phyloP scores from a whole-genome alignment of 2,888 invertebrate species.

The Drosophila testacea region DNA sequence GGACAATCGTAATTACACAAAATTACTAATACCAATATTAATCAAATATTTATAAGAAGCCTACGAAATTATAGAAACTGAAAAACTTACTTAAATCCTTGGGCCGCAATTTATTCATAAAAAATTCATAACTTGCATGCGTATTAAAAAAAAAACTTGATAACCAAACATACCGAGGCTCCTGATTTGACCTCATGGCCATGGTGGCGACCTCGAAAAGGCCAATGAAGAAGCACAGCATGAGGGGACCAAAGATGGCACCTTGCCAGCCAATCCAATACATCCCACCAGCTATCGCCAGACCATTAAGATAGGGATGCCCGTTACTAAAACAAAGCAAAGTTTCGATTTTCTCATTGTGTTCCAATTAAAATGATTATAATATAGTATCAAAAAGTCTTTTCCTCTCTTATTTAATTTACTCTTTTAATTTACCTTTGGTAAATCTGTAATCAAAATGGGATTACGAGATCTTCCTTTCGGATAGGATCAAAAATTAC shows the following conservation, averaged over 20 bases:
- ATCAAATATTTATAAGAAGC: background rate
- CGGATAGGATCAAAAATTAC: too few relatives aligned
- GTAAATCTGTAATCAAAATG: too few relatives aligned
- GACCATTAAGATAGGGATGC: slow-evolving; percentile 98
- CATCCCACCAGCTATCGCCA: slow-evolving; percentile 99
- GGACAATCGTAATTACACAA: background rate
- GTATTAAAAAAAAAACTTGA: slow-evolving; percentile 25
- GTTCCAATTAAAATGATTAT: background rate
- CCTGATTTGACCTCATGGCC: slow-evolving; percentile 86
- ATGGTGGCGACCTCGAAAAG: slow-evolving; percentile 93
- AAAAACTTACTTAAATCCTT: slow-evolving; percentile 62
- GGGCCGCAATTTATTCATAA: slow-evolving; percentile 46
- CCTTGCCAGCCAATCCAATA: slow-evolving; percentile 99
- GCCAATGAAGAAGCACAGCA: slow-evolving; percentile 97
- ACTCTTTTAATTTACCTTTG: too few relatives aligned
- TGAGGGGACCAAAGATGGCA: slow-evolving; percentile 97
- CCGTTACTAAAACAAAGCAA: slow-evolving; percentile 89
- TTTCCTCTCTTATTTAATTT: too few relatives aligned
- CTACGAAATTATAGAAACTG: slow-evolving; percentile 6
- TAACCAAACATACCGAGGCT: slow-evolving; percentile 76
- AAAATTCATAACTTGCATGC: slow-evolving; percentile 58
- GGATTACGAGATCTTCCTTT: too few relatives aligned
- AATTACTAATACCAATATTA: background rate
- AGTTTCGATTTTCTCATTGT: background rate
- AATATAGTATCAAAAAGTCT: too few relatives aligned